phyloP scores from a whole-genome alignment of 1,140 invertebrate genomes.

The Orius laevigatus region DNA sequence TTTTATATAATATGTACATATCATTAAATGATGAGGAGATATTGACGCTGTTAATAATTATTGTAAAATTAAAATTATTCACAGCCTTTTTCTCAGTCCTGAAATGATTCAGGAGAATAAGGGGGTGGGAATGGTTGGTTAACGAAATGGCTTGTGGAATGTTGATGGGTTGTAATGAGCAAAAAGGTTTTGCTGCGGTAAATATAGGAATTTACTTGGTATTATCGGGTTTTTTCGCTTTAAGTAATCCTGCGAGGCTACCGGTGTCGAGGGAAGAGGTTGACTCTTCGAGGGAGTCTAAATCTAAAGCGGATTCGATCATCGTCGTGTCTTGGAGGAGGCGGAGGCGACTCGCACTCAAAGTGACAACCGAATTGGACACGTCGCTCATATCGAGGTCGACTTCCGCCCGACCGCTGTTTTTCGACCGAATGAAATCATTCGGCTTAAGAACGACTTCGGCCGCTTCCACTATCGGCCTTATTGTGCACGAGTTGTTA shows the following conservation, averaged over 20 bases:
- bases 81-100: too few species aligned
- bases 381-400: constrained; percentile 22
- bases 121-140: too few species aligned
- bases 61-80: too few species aligned
- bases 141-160: too few species aligned
- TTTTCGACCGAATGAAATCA: constrained; percentile 6
- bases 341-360: constrained; percentile 43
- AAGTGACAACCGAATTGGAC: constrained; percentile 9
- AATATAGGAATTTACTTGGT: too few species aligned
- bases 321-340: constrained; percentile 67
- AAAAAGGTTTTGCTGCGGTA: too few species aligned
- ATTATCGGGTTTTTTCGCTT: constrained; percentile 15
- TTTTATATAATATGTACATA: too few species aligned
- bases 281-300: constrained; percentile 59
- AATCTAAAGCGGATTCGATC: constrained; percentile 70
- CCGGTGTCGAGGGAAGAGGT: constrained; percentile 33
- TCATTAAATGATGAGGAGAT: too few species aligned
- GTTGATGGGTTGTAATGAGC: too few species aligned
- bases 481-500: constrained; percentile 2
- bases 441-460: constrained; percentile 10
- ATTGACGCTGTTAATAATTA: too few species aligned
- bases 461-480: constrained; percentile 5
- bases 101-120: too few species aligned
- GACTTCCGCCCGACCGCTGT: constrained; percentile 12
- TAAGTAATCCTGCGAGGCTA: constrained; percentile 36